These are phyloP conservation scores for Stegodyphus dumicola DNA, from an alignment of 1,140 invertebrate genomes.

Conservation along the genomic window DNA sequence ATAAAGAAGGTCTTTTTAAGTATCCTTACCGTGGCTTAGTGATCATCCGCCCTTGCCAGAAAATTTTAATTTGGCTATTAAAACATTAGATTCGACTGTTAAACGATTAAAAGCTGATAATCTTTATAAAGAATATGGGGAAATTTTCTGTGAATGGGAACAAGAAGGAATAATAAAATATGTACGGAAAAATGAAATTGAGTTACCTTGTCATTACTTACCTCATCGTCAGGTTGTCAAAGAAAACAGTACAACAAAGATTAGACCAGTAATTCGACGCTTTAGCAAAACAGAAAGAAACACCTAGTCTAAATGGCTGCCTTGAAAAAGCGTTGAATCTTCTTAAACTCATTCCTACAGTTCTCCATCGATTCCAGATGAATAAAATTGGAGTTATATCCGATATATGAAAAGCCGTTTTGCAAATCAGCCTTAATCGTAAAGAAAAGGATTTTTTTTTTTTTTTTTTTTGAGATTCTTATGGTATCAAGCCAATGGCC, in stretches of 20 bases:
- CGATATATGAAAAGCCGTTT: too few species aligned
- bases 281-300: conserved; percentile 1
- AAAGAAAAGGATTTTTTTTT: too few species aligned
- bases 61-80: conserved; percentile 61
- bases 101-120: conserved; percentile 63
- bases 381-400: conserved; percentile 44
- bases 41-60: too few species aligned
- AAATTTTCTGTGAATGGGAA: conserved; percentile 65
- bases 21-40: conserved; percentile 65
- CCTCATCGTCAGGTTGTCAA: conserved; percentile 64
- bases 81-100: conserved; percentile 58
- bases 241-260: conserved; percentile 58
- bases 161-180: conserved; percentile 65
- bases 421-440: too few species aligned
- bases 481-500: too few species aligned
- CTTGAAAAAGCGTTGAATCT: conserved; percentile 18
- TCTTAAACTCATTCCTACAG: conserved; percentile 55
- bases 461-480: too few species aligned
- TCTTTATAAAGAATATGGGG: conserved; percentile 65
- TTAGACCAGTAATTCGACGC: conserved; percentile 19
- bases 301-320: conserved; percentile 4
- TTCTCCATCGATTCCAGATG: conserved; percentile 43
- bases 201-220: conserved; percentile 63
- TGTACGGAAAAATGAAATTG: conserved; percentile 62
- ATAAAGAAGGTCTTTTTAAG: conserved; percentile 64